phyloP scores from a whole-genome alignment of 2,113 vertebrate genomes.

The Neomonachus schauinslandi region DNA sequence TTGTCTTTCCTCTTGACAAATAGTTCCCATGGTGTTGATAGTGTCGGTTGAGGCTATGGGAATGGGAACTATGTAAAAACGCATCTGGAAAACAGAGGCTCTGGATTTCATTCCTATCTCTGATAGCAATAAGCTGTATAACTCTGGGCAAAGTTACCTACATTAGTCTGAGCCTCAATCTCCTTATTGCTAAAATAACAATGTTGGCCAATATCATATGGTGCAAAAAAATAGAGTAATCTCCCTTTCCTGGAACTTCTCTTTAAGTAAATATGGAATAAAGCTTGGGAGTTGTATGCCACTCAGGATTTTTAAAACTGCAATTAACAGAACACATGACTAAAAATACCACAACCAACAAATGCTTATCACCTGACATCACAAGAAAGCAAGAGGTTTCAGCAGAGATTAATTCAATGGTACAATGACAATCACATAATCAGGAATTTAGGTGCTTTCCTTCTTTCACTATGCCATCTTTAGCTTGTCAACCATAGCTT shows the following conservation, averaged over 20 bases:
- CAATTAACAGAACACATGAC: not conserved
- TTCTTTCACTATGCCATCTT: not conserved
- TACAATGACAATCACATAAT: not conserved
- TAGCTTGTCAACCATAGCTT: not conserved
- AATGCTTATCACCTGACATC: not conserved
- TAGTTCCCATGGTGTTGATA: not conserved
- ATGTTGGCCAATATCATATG: not conserved
- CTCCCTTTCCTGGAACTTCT: not conserved
- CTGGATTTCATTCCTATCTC: not conserved
- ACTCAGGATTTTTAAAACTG: not conserved
- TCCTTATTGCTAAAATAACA: not conserved
- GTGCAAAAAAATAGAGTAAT: not conserved
- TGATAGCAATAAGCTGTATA: not conserved
- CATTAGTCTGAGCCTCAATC: not conserved
- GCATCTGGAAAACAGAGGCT: not conserved
- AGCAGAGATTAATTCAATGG: not conserved
- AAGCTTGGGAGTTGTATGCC: not conserved
- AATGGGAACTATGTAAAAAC: not conserved
- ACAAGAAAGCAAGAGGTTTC: not conserved
- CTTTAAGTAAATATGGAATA: not conserved
- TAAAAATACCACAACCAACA: not conserved
- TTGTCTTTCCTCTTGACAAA: not conserved
- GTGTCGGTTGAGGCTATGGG: rapidly evolving
- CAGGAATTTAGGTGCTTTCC: not conserved
- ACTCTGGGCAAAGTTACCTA: not conserved